Percentiles rank a stretch among this genome's conserved stretches.
phyloP scores from a whole-genome alignment of 1,140 invertebrate genomes.

The Ganaspis sp. region DNA sequence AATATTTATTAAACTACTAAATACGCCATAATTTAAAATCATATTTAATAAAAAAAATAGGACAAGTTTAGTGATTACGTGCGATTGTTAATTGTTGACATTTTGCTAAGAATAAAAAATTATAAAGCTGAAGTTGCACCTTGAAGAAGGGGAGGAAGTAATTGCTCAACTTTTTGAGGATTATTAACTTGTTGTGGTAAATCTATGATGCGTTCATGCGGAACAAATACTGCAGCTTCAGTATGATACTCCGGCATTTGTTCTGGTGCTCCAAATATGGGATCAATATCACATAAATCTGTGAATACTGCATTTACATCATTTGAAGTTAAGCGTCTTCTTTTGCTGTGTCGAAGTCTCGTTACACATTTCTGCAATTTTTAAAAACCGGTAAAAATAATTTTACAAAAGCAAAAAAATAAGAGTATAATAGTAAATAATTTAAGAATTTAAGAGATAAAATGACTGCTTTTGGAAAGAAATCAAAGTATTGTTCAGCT shows the following conservation, averaged over 20 bases:
- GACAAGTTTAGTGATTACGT: no score
- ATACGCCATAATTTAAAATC: no score
- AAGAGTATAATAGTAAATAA: neutral
- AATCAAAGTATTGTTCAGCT: neutral
- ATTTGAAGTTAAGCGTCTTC: constrained; percentile 64
- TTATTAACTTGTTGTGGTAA: constrained; percentile 64
- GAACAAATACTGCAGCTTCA: constrained; percentile 72
- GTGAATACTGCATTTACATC: constrained; percentile 73
- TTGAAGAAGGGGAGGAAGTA: constrained; percentile 66
- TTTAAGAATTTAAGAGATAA: neutral
- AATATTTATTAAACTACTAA: no score
- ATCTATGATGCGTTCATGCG: constrained; percentile 68
- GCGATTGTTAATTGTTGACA: no score
- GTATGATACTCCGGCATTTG: constrained; percentile 68
- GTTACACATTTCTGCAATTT: constrained; percentile 71
- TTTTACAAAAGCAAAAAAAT: neutral
- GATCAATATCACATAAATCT: constrained; percentile 70
- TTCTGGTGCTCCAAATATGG: constrained; percentile 68
- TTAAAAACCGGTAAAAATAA: neutral
- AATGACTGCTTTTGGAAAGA: no score
- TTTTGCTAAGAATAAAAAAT: constrained; percentile 6
- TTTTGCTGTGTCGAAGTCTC: constrained; percentile 71
- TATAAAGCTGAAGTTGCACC: constrained; percentile 51
- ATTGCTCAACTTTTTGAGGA: constrained; percentile 64
- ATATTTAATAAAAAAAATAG: no score